Percentiles rank a stretch among this genome's conserved stretches.
These are phyloP conservation scores for Petrolisthes manimaculis DNA, from an alignment of 2,888 invertebrate genomes.

Conservation along the genomic window DNA sequence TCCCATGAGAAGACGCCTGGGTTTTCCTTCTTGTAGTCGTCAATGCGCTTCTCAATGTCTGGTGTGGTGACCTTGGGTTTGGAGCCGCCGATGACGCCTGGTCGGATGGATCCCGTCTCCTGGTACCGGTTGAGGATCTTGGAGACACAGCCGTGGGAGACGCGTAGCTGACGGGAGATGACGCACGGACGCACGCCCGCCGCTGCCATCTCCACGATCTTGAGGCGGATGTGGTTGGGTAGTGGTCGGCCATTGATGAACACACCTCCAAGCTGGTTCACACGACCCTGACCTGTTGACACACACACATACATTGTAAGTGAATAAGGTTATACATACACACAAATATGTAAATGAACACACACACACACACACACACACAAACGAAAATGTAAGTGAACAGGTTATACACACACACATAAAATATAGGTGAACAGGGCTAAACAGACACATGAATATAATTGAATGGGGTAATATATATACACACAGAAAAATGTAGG, in stretches of 20 bases:
- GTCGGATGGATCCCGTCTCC: conserved; percentile 73
- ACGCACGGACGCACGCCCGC: conserved; percentile 95
- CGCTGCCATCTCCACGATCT: conserved; percentile 97
- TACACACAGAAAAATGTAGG: too few species aligned
- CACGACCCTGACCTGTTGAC: conserved; percentile 64
- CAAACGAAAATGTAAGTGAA: neutral
- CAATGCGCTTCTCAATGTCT: conserved; percentile 91
- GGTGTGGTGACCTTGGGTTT: conserved; percentile 94
- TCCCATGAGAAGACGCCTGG: conserved; percentile 96
- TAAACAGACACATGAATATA: too few species aligned
- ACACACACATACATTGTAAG: neutral
- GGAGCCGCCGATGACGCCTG: conserved; percentile 93
- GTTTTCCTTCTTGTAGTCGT: conserved; percentile 90
- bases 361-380: neutral
- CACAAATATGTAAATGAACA: neutral
- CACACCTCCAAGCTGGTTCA: conserved; percentile 94
- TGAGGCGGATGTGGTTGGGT: conserved; percentile 94
- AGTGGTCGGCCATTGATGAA: conserved; percentile 98
- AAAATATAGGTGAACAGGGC: neutral
- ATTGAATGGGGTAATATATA: too few species aligned
- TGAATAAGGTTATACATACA: neutral
- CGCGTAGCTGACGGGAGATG: conserved; percentile 90
- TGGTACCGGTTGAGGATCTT: conserved; percentile 66
- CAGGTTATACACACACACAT: conserved; percentile 9
- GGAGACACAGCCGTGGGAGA: conserved; percentile 64